phyloP scores from a whole-genome alignment of 2,888 invertebrate species.

The Schrankia costaestrigalis region DNA sequence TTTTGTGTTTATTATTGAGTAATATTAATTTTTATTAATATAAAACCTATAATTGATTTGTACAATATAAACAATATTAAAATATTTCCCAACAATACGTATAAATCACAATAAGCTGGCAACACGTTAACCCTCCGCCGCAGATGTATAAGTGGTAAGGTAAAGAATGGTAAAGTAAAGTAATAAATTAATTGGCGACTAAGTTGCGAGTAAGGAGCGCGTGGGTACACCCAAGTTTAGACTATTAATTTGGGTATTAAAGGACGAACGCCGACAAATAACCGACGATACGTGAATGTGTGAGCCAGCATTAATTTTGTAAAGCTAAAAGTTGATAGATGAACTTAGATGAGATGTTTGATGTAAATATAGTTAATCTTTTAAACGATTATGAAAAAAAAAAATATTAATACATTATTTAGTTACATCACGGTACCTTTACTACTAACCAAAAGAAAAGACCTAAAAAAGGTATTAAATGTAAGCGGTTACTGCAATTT shows the following conservation, averaged over 20 bases:
- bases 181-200: slow-evolving; percentile 78
- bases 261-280: slow-evolving; percentile 61
- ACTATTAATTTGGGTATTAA: slow-evolving; percentile 78
- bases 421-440: no score
- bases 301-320: slow-evolving; percentile 33
- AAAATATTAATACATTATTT: no score
- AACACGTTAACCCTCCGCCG: slow-evolving; percentile 41
- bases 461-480: no score
- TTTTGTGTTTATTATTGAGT: no score
- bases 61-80: background rate
- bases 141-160: slow-evolving; percentile 65
- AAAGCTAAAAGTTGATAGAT: slow-evolving; percentile 2
- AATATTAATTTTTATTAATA: no score
- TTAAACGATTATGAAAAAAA: no score
- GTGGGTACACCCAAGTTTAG: slow-evolving; percentile 69
- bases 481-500: no score
- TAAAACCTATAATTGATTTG: slow-evolving; percentile 2
- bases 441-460: no score
- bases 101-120: slow-evolving; percentile 41
- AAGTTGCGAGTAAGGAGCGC: slow-evolving; percentile 63
- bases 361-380: background rate
- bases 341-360: background rate
- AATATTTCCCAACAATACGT: slow-evolving; percentile 24
- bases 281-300: slow-evolving; percentile 45
- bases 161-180: slow-evolving; percentile 77